A percentile compares a stretch with the other conserved stretches of the same genome.
phyloP scores from a whole-genome alignment of 2,113 vertebrate genomes.

The western clawed frog (Xenopus tropicalis) region DNA sequence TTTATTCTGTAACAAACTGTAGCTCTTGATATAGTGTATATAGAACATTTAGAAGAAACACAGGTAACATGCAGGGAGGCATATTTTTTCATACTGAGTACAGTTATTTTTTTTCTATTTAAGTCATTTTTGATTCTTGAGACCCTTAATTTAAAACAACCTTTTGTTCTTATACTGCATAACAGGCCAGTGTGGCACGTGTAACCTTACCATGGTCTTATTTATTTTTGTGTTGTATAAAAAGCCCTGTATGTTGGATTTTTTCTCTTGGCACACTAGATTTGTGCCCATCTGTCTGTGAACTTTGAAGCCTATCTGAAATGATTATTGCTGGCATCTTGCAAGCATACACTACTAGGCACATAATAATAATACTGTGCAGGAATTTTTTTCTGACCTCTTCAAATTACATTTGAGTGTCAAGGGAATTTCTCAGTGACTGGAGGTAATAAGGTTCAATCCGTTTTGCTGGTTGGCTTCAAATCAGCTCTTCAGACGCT shows the following conservation, averaged over 20 bases:
- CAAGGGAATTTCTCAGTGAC: constrained; percentile 75
- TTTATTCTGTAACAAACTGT: no score
- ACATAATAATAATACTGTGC: constrained; percentile 63
- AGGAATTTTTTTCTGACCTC: constrained; percentile 72
- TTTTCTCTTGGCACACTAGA: constrained; percentile 54
- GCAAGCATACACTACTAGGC: constrained; percentile 67
- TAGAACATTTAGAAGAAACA: no score
- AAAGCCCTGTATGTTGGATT: background rate
- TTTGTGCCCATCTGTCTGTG: constrained; percentile 63
- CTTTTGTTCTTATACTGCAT: no score
- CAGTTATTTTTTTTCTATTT: no score
- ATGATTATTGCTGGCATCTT: constrained; percentile 67
- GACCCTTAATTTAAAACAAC: no score
- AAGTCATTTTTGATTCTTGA: no score
- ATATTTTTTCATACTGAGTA: no score
- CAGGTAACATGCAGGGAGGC: no score
- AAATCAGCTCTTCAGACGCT: constrained; percentile 66
- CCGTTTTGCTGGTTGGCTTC: constrained; percentile 68
- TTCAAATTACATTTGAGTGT: constrained; percentile 76
- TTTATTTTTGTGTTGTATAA: no score
- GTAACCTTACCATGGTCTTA: no score
- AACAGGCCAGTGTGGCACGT: no score
- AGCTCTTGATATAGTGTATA: no score
- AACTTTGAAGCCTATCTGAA: constrained; percentile 68
- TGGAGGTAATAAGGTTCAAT: constrained; percentile 77